A percentile compares a stretch with the other conserved stretches of the same genome.
Conservation (phyloP, 2,888 invertebrate genomes). For the Dynastes maya region DNA sequence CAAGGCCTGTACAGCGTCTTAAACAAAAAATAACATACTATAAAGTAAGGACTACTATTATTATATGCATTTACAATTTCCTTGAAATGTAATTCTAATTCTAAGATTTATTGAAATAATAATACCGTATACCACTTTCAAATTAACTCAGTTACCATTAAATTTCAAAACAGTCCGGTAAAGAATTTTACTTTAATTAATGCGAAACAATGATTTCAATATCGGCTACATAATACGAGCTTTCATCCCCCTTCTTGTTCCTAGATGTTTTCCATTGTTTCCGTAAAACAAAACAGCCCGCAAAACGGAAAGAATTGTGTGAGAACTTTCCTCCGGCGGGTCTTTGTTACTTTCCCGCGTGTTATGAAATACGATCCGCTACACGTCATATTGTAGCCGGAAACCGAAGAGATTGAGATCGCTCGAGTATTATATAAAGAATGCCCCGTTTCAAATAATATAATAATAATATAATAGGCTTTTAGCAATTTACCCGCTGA, state of each 20-base stretch:
- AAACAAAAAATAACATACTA: no score
- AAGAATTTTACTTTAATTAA: slow-evolving; percentile 12
- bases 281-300: not conserved
- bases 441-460: not conserved
- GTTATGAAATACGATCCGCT: no score
- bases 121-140: no score
- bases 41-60: no score
- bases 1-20: no score
- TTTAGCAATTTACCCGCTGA: not conserved
- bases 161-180: not conserved
- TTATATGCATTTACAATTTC: no score
- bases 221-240: not conserved
- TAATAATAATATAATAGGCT: slow-evolving; percentile 4
- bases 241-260: not conserved
- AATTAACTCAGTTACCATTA: not conserved
- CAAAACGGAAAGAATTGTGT: slow-evolving; percentile 8
- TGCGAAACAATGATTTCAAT: not conserved
- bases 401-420: not conserved
- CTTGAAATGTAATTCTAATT: no score
- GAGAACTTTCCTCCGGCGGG: not conserved
- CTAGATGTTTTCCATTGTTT: slow-evolving; percentile 15
- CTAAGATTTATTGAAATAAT: not conserved
- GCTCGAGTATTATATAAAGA: not conserved
- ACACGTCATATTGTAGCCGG: not conserved
- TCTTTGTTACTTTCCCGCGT: not conserved